Evolutionary conservation across 2,113 vertebrate genomes (phyloP).

Genomic region (Paramisgurnus dabryanus): DNA sequence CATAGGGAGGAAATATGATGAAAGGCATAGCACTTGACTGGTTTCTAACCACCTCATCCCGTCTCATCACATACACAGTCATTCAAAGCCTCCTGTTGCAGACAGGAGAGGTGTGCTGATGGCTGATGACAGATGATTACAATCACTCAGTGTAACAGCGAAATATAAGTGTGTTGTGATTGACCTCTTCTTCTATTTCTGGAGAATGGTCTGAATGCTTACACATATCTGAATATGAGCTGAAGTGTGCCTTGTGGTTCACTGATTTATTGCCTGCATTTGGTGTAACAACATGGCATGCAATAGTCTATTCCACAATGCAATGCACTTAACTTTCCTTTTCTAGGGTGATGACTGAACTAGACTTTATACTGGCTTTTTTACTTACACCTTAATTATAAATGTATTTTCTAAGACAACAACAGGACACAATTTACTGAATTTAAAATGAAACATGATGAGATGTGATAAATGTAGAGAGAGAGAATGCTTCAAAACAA

Average conservation of each 20-base stretch:
- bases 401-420: too few relatives aligned
- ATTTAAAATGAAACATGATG: too few relatives aligned
- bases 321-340: background rate
- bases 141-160: background rate
- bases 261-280: constrained; percentile 10
- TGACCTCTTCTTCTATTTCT: constrained; percentile 17
- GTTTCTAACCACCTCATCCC: background rate
- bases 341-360: background rate
- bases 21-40: constrained; percentile 8
- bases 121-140: constrained; percentile 38
- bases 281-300: too few relatives aligned
- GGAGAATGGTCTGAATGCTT: constrained; percentile 1
- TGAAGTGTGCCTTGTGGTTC: background rate
- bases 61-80: constrained; percentile 3
- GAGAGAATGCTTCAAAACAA: too few relatives aligned
- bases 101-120: constrained; percentile 16
- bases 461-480: too few relatives aligned
- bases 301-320: too few relatives aligned
- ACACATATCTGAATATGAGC: background rate
- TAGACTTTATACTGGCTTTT: too few relatives aligned
- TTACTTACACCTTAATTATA: too few relatives aligned
- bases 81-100: background rate
- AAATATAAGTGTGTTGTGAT: constrained; percentile 30
- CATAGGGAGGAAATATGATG: constrained; percentile 4
- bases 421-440: too few relatives aligned